phyloP scores from a whole-genome alignment of 1,140 invertebrate genomes.

The Drosophila sturtevanti region DNA sequence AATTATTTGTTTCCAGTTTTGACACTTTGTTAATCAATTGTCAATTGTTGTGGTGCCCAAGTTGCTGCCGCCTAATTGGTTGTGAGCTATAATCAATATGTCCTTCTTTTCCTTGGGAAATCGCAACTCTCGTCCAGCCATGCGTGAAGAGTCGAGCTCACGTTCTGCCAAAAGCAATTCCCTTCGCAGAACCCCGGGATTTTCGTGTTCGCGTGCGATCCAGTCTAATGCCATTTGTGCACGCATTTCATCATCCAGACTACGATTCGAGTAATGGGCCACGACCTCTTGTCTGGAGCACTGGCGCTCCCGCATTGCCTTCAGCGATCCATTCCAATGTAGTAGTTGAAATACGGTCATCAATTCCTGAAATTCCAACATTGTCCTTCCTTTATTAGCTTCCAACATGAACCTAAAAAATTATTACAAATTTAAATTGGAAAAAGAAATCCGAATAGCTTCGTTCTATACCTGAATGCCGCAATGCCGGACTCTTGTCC shows the following conservation, averaged over 20 bases:
- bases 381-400: slow-evolving; percentile 95
- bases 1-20: slow-evolving; percentile 13
- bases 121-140: slow-evolving; percentile 94
- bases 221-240: slow-evolving; percentile 98
- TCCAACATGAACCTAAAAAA: slow-evolving; percentile 92
- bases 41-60: slow-evolving; percentile 82
- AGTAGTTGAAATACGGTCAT: slow-evolving; percentile 98
- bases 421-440: not conserved
- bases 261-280: slow-evolving; percentile 95
- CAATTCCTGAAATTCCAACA: slow-evolving; percentile 97
- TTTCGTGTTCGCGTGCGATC: slow-evolving; percentile 95
- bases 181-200: slow-evolving; percentile 89
- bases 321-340: slow-evolving; percentile 97
- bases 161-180: slow-evolving; percentile 93
- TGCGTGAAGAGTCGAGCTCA: slow-evolving; percentile 94
- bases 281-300: slow-evolving; percentile 97
- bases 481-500: slow-evolving; percentile 93
- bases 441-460: not conserved
- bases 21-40: slow-evolving; percentile 51
- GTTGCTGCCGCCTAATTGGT: slow-evolving; percentile 86
- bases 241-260: slow-evolving; percentile 96
- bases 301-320: slow-evolving; percentile 95
- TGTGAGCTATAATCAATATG: slow-evolving; percentile 94
- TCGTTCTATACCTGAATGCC: slow-evolving; percentile 88
- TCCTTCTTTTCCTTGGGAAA: slow-evolving; percentile 98